Percentiles rank a stretch among this genome's conserved stretches.
Evolutionary conservation across 2,888 invertebrate genomes (phyloP).

Genomic region (Microdon myrmicae): DNA sequence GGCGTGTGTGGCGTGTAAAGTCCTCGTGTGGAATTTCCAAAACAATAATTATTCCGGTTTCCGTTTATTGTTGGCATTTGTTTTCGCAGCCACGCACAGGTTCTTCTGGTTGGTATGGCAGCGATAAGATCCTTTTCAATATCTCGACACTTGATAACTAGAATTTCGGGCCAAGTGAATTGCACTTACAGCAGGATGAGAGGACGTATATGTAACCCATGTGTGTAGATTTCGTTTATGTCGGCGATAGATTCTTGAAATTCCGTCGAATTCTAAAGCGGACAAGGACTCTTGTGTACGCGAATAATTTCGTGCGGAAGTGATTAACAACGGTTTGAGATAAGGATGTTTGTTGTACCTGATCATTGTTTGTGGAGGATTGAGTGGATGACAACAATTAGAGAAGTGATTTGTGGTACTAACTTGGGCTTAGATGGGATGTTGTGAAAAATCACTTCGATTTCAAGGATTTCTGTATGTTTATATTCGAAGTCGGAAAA

Average conservation of each 20-base stretch:
- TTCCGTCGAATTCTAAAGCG: slow-evolving; percentile 9
- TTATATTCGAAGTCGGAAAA: too few relatives aligned
- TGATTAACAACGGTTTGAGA: slow-evolving; percentile 9
- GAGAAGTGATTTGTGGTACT: too few relatives aligned
- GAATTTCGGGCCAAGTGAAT: slow-evolving; percentile 22
- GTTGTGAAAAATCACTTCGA: too few relatives aligned
- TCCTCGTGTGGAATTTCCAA: slow-evolving; percentile 32
- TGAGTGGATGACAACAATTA: too few relatives aligned
- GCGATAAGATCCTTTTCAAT: slow-evolving; percentile 39
- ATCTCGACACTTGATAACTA: slow-evolving; percentile 28
- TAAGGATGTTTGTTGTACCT: too few relatives aligned
- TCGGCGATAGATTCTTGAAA: slow-evolving; percentile 23
- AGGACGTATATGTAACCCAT: too few relatives aligned
- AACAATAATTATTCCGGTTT: slow-evolving; percentile 42
- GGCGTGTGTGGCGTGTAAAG: slow-evolving; percentile 29
- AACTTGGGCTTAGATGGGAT: too few relatives aligned
- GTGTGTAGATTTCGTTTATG: slow-evolving; percentile 3
- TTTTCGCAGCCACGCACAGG: slow-evolving; percentile 16
- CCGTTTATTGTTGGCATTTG: slow-evolving; percentile 35
- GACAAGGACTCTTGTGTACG: neutral
- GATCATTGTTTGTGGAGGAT: too few relatives aligned
- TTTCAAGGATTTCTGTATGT: too few relatives aligned
- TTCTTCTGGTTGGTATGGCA: slow-evolving; percentile 3
- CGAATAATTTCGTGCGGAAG: slow-evolving; percentile 13
- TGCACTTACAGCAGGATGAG: slow-evolving; percentile 1